phyloP scores from a whole-genome alignment of 2,888 invertebrate genomes.

The Oeneis ivallda region DNA sequence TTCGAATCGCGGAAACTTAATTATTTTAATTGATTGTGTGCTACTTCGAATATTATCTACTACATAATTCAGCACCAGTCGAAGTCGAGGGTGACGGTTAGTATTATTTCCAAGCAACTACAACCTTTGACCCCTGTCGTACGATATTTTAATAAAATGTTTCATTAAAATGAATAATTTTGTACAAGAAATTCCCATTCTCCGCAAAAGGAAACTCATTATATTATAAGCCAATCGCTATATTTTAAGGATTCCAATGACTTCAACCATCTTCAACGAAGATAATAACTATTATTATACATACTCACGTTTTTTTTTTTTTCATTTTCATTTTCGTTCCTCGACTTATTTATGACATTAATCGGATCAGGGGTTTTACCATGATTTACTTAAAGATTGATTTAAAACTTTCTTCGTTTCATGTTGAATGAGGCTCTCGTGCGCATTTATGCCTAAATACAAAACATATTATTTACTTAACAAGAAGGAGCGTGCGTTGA shows the following conservation, averaged over 20 bases:
- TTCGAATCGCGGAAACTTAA: too few species aligned
- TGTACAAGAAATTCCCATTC: too few species aligned
- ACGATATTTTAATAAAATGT: background rate
- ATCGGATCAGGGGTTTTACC: too few species aligned
- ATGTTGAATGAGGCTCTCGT: too few species aligned
- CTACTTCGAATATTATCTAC: too few species aligned
- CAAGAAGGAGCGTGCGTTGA: too few species aligned
- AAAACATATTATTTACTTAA: too few species aligned
- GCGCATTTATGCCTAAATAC: too few species aligned
- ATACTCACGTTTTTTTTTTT: background rate
- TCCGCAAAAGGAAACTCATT: slow-evolving; percentile 1
- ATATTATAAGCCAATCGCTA: background rate
- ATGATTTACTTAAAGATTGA: too few species aligned
- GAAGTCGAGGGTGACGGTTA: background rate
- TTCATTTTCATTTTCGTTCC: background rate
- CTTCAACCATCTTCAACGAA: slow-evolving; percentile 2
- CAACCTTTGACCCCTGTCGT: background rate
- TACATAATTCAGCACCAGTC: too few species aligned
- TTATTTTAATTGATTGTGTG: too few species aligned
- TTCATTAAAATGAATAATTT: background rate
- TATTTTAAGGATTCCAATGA: slow-evolving; percentile 3
- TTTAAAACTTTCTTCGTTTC: too few species aligned
- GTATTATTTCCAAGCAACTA: background rate
- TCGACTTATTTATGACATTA: background rate
- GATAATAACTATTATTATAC: background rate